Base-by-base conservation (phyloP, 2,888 invertebrate genomes). In the Girardia tigrina region DNA sequence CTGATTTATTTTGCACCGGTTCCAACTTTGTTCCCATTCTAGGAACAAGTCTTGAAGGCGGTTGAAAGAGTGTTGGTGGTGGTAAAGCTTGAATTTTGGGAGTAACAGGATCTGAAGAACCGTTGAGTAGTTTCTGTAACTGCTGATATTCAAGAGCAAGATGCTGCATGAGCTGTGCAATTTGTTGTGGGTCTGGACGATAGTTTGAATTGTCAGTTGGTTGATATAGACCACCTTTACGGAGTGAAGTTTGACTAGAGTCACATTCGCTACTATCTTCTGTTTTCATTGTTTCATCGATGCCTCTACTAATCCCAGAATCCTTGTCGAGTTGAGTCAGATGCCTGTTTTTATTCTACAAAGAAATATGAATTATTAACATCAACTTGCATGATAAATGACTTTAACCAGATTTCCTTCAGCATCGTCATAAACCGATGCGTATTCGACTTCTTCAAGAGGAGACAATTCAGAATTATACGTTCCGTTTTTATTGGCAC, bases 21-120 rank as follows among this genome's bases (percentile, higher is more conserved):
- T 75, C 75, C 4, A 81, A 78, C 76, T 82, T 78, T 1, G 82
- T 83, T 36, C 83, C 83, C 83, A 83, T 83, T 23, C 83, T 79
- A 8, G 83, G 83, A 70, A 83, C 82, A 56, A 56, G n/a, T 56
- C 56, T 56, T n/a, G 56, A 56, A 56, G 56, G 4, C 23, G 56
- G 4, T 23, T 56, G 56, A 56, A 56, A 56, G 56, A 56, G 56
- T 56, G 56, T 56, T 4, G 56, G 56, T 56, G 56, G 56, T n/a
- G 56, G 56, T 20, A 56, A 23, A 56, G 56, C 56, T 56, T 56
- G 56, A 56, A 56, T n/a, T 56, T n/a, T 56, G 6, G 56, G 56
- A 56, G 23, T 56, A 56, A 23, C n/a, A 20, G 56, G 23, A 56
- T 56, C 56, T 56, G 56, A 56, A 56, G 56, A 56, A 56, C 56